Percentiles rank a stretch among this genome's conserved stretches.
Conservation (phyloP, 2,888 invertebrate genomes). For the Caenorhabditis imperialis region DNA sequence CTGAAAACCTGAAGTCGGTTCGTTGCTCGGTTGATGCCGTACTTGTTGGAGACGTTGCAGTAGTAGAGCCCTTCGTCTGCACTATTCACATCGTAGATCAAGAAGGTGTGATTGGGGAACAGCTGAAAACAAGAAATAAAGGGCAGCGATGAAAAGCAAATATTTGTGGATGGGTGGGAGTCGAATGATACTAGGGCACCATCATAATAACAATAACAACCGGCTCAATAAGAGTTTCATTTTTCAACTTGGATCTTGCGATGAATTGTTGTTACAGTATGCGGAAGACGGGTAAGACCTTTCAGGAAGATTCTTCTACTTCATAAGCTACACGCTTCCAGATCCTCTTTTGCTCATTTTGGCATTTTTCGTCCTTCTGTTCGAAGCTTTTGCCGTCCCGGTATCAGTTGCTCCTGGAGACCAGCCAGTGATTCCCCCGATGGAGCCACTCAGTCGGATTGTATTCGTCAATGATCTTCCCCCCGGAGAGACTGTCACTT, state of each 20-base stretch:
- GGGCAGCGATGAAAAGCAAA: no score
- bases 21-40: conserved; percentile 76
- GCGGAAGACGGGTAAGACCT: conserved; percentile 16
- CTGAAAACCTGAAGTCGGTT: conserved; percentile 76
- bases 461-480: conserved; percentile 46
- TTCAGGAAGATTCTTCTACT: neutral
- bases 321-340: neutral
- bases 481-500: conserved; percentile 29
- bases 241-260: conserved; percentile 13
- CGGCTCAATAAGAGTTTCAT: no score
- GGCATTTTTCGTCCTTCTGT: conserved; percentile 10
- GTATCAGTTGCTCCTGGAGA: conserved; percentile 5
- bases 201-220: conserved; percentile 4
- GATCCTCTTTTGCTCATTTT: conserved; percentile 8
- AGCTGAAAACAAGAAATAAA: no score
- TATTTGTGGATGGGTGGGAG: conserved; percentile 28
- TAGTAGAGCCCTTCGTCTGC: conserved; percentile 77
- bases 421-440: conserved; percentile 4
- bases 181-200: conserved; percentile 5
- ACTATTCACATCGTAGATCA: conserved; percentile 71
- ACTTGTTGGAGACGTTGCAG: conserved; percentile 78
- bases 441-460: conserved; percentile 31
- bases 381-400: conserved; percentile 1
- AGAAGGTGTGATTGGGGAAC: conserved; percentile 74
- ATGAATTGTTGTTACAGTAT: conserved; percentile 27